Conservation (phyloP, 2,797 vertebrate species). For the Sarcoramphus papa region DNA sequence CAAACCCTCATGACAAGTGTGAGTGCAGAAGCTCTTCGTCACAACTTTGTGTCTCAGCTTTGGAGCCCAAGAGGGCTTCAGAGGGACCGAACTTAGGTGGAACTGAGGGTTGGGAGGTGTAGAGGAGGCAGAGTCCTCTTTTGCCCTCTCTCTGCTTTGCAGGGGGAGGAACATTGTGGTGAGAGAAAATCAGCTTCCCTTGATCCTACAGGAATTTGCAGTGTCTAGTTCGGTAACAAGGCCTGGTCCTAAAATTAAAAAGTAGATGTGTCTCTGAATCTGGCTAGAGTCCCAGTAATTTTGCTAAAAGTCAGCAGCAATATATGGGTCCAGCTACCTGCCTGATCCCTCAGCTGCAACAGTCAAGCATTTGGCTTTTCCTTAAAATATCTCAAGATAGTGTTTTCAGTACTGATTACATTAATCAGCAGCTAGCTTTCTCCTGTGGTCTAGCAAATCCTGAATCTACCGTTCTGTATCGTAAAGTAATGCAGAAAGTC, state of each 20-base stretch:
- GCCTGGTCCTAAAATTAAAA: background rate
- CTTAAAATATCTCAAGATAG: background rate
- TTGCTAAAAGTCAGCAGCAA: background rate
- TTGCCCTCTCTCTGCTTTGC: background rate
- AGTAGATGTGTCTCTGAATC: background rate
- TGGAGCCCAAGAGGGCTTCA: background rate
- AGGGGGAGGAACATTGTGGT: background rate
- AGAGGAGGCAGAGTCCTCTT: background rate
- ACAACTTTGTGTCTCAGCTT: background rate
- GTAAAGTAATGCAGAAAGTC: background rate
- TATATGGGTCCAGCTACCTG: background rate
- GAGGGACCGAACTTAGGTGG: fast-evolving
- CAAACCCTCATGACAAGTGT: fast-evolving
- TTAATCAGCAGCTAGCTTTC: background rate
- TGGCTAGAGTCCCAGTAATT: background rate
- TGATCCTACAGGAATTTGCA: background rate
- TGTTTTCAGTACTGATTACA: background rate
- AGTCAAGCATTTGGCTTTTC: background rate
- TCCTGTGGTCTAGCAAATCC: background rate
- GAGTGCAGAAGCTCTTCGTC: background rate
- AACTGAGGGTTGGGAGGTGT: fast-evolving
- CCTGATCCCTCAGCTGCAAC: background rate
- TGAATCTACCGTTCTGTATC: background rate
- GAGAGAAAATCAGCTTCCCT: background rate
- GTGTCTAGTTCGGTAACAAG: background rate